Evolutionary conservation across 2,888 invertebrate species (phyloP).

Genomic region (Gasteruption jaculator): DNA sequence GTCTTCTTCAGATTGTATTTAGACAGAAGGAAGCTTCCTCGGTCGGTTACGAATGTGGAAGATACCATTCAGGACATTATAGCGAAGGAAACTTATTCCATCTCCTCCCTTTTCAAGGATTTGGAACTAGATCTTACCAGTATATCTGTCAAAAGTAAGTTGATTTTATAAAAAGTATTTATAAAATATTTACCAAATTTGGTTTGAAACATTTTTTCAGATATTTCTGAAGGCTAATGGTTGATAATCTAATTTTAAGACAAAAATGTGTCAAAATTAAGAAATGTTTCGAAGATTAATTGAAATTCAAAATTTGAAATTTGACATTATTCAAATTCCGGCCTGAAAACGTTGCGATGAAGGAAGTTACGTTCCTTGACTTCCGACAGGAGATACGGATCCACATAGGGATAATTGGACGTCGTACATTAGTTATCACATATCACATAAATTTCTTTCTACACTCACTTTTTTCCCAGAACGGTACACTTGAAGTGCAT

Average conservation of each 20-base stretch:
- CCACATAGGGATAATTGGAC: no score
- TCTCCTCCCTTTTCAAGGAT: conserved; percentile 69
- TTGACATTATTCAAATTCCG: no score
- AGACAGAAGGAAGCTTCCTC: conserved; percentile 77
- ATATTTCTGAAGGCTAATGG: background rate
- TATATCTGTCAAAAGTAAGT: conserved; percentile 66
- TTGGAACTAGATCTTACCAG: conserved; percentile 72
- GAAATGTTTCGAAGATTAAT: background rate
- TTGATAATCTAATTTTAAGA: background rate
- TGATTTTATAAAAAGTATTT: conserved; percentile 3
- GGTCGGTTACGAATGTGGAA: conserved; percentile 72
- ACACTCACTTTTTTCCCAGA: no score
- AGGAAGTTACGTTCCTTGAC: no score
- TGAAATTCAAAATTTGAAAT: background rate
- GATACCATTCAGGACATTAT: conserved; percentile 71
- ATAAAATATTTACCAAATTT: background rate
- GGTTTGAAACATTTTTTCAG: background rate
- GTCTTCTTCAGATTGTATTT: conserved; percentile 74
- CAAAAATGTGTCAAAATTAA: background rate
- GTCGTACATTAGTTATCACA: no score
- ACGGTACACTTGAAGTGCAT: no score
- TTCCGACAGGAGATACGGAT: no score
- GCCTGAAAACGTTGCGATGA: no score
- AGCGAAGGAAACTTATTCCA: conserved; percentile 68
- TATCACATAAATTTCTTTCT: no score